Evolutionary conservation across 2,113 vertebrate genomes (phyloP).

Genomic region (Takifugu bimaculatus): DNA sequence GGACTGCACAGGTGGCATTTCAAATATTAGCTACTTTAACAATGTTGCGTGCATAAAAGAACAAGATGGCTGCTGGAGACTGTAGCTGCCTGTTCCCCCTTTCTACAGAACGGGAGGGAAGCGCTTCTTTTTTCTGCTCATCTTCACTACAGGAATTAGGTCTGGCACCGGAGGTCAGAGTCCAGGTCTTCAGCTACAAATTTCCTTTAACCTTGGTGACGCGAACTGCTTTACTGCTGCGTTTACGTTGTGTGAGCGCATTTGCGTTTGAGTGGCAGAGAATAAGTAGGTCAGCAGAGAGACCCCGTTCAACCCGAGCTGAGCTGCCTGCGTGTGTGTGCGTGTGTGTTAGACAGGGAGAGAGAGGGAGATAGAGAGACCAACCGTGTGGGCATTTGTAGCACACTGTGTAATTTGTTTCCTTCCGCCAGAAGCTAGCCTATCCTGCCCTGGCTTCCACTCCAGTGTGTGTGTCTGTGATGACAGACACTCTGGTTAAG

Average conservation of each 20-base stretch:
- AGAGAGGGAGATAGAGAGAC: constrained; percentile 16
- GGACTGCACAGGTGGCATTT: too few relatives aligned
- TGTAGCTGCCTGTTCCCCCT: constrained; percentile 56
- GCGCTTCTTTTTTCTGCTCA: constrained; percentile 1
- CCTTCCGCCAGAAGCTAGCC: constrained; percentile 53
- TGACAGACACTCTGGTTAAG: constrained; percentile 22
- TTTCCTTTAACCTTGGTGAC: constrained; percentile 14
- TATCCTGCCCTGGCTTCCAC: constrained; percentile 54
- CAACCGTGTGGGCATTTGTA: constrained; percentile 5
- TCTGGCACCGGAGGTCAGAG: constrained; percentile 9
- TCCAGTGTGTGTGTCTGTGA: constrained; percentile 16
- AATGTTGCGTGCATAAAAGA: constrained; percentile 23
- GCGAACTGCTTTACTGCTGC: constrained; percentile 19
- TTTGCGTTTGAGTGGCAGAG: constrained; percentile 35
- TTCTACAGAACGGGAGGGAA: constrained; percentile 35
- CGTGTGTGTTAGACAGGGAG: constrained; percentile 12
- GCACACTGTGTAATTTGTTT: constrained; percentile 53
- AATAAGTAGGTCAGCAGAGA: constrained; percentile 71
- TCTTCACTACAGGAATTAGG: constrained; percentile 44
- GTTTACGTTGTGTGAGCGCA: constrained; percentile 27
- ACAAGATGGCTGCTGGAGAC: constrained; percentile 64
- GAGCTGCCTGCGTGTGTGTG: constrained; percentile 23
- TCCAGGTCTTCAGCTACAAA: constrained; percentile 31
- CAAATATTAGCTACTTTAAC: neutral
- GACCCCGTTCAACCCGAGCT: constrained; percentile 50